Percentiles rank a stretch among this genome's conserved stretches.
Evolutionary conservation across 2,113 vertebrate species (phyloP).

Genomic region (Coturnix japonica): DNA sequence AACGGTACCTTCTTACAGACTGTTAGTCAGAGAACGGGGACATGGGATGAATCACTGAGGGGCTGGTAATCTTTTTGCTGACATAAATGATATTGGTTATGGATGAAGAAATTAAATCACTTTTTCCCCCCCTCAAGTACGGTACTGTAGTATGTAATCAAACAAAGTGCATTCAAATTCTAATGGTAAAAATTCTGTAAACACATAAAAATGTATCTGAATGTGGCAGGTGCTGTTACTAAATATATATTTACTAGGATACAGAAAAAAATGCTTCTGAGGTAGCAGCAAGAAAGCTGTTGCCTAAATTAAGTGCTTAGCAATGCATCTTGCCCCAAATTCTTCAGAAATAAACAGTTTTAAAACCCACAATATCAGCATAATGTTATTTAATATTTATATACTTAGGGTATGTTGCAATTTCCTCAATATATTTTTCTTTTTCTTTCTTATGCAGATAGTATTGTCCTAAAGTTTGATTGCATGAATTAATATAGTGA

Average conservation of each 20-base stretch:
- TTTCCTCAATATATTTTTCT: neutral
- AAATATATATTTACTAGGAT: conserved; percentile 35
- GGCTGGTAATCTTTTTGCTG: conserved; percentile 59
- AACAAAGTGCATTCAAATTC: conserved; percentile 50
- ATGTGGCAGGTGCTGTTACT: conserved; percentile 25
- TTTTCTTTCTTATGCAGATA: neutral
- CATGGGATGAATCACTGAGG: conserved; percentile 61
- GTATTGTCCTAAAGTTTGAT: neutral
- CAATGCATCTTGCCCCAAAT: neutral
- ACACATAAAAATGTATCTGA: conserved; percentile 18
- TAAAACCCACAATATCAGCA: neutral
- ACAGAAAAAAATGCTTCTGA: neutral
- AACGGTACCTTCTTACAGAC: conserved; percentile 63
- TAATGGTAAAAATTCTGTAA: conserved; percentile 32
- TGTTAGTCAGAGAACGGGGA: conserved; percentile 27
- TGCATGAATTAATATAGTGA: neutral
- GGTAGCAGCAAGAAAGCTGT: neutral
- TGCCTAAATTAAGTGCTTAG: neutral
- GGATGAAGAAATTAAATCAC: conserved; percentile 42
- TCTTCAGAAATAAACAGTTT: neutral
- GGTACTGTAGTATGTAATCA: conserved; percentile 42
- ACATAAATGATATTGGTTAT: conserved; percentile 38
- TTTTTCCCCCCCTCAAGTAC: conserved; percentile 32
- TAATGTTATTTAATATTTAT: neutral
- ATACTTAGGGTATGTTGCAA: neutral